A percentile compares a stretch with the other conserved stretches of the same genome.
Evolutionary conservation across 2,888 invertebrate species (phyloP).

Genomic region (Catocala fraxini): DNA sequence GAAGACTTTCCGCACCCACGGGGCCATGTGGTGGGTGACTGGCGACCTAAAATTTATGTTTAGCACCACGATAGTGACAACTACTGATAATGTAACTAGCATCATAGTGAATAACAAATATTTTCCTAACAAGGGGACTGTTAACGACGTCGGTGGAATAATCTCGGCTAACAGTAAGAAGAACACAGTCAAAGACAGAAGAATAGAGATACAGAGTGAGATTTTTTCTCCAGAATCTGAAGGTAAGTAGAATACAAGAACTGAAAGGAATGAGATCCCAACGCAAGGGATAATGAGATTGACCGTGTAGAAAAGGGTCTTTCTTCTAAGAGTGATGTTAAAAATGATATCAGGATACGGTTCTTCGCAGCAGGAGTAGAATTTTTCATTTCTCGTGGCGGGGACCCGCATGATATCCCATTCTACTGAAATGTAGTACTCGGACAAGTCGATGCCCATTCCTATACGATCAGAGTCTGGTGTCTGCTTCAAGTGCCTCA

Average conservation of each 20-base stretch:
- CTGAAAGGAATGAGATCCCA: constrained; percentile 98
- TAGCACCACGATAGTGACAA: constrained; percentile 97
- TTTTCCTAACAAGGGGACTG: constrained; percentile 96
- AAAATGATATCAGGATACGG: constrained; percentile 99
- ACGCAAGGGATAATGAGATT: constrained; percentile 99
- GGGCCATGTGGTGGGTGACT: constrained; percentile 96
- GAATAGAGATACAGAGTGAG: constrained; percentile 97
- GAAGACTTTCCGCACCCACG: constrained; percentile 96
- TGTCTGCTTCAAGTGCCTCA: constrained; percentile 95
- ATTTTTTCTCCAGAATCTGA: constrained; percentile 99
- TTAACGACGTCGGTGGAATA: constrained; percentile 97
- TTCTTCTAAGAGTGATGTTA: constrained; percentile 97
- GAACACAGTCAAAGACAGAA: constrained; percentile 97
- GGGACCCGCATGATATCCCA: constrained; percentile 99
- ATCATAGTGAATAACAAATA: constrained; percentile 98
- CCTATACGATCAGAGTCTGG: constrained; percentile 96
- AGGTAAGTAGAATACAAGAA: constrained; percentile 98
- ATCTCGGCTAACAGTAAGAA: constrained; percentile 97
- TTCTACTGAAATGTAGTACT: constrained; percentile 98
- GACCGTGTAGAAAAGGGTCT: constrained; percentile 99
- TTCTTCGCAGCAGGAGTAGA: constrained; percentile 98
- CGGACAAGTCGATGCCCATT: constrained; percentile 96
- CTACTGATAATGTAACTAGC: constrained; percentile 96
- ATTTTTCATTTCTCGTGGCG: constrained; percentile 95
- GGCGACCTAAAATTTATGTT: constrained; percentile 97